These are phyloP conservation scores for Erinaceus europaeus DNA, from an alignment of 2,113 vertebrate genomes.

Conservation along the genomic window DNA sequence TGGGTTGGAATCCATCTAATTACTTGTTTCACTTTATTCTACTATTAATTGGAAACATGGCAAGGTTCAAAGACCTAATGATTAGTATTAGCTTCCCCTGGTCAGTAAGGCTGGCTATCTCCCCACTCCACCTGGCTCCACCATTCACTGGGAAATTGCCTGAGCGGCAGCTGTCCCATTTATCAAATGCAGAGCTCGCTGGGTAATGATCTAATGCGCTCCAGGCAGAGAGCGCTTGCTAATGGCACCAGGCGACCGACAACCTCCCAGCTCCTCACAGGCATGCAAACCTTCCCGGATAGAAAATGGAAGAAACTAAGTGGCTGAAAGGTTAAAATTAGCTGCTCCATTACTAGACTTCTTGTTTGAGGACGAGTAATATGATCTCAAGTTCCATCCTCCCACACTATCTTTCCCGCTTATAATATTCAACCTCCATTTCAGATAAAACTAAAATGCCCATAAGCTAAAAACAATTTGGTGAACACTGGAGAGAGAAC, in stretches of 20 bases:
- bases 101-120: slow-evolving; percentile 61
- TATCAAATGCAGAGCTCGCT: slow-evolving; percentile 17
- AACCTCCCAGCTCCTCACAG: neutral
- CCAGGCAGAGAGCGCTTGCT: neutral
- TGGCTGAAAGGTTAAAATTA: neutral
- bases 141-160: slow-evolving; percentile 63
- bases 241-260: neutral
- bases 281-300: neutral
- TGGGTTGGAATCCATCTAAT: slow-evolving; percentile 47
- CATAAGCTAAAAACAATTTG: neutral
- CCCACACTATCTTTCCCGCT: neutral
- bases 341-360: neutral
- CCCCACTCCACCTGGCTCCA: slow-evolving; percentile 66
- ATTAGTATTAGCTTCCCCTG: slow-evolving; percentile 48
- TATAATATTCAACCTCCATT: neutral
- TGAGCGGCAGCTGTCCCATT: slow-evolving; percentile 64
- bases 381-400: neutral
- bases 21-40: slow-evolving; percentile 58
- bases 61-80: slow-evolving; percentile 73
- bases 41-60: slow-evolving; percentile 50
- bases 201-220: neutral
- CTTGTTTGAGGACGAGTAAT: neutral
- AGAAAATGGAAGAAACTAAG: neutral
- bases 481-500: neutral
- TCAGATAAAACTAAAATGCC: neutral